Evolutionary conservation across 1,140 invertebrate genomes (phyloP).

Genomic region (Cotesia chilonis): DNA sequence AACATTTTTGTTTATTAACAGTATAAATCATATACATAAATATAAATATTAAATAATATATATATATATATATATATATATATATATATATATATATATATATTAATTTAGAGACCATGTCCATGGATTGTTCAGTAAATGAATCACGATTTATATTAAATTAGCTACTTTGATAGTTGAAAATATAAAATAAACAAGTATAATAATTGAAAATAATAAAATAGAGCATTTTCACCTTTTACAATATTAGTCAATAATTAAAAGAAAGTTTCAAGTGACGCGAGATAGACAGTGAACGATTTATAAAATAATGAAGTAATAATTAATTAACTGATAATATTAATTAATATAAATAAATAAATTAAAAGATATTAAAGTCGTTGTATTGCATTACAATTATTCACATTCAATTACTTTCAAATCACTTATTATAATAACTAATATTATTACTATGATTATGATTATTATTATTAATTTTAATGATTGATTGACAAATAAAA

Average conservation of each 20-base stretch:
- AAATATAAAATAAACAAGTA: neutral
- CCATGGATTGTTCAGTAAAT: no score
- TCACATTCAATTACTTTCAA: slow-evolving; percentile 16
- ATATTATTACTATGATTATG: slow-evolving; percentile 42
- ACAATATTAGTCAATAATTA: no score
- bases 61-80: no score
- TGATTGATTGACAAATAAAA: slow-evolving; percentile 47
- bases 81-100: no score
- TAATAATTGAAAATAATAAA: slow-evolving; percentile 4
- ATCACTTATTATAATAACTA: slow-evolving; percentile 42
- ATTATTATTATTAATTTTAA: slow-evolving; percentile 45
- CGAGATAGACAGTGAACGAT: neutral
- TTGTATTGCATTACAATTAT: slow-evolving; percentile 1
- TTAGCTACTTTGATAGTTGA: slow-evolving; percentile 1
- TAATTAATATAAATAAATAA: slow-evolving; percentile 27
- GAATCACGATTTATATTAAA: slow-evolving; percentile 1
- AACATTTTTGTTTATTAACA: slow-evolving; percentile 7
- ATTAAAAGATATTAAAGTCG: neutral
- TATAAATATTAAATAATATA: no score
- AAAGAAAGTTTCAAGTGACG: no score
- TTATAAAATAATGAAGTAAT: slow-evolving; percentile 15
- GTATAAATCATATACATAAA: no score
- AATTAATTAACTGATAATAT: slow-evolving; percentile 16
- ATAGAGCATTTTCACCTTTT: no score
- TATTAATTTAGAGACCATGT: no score